Conservation (phyloP, 2,113 vertebrate genomes). For the Megalops atlanticus region DNA sequence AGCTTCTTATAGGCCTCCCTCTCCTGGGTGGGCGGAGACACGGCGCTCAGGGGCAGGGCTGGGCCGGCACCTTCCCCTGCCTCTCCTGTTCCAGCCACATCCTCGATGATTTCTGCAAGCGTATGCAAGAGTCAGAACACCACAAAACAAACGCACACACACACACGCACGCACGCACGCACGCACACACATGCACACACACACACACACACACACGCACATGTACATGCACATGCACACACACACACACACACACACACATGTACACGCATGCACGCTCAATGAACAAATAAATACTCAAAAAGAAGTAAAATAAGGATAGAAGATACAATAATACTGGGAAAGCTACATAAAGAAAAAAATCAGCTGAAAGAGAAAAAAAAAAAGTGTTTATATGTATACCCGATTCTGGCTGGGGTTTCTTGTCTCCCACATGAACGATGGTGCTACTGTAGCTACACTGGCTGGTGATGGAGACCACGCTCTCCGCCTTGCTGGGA, state of each 20-base stretch:
- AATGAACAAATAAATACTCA: no score
- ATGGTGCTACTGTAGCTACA: slow-evolving; percentile 98
- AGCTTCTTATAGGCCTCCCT: slow-evolving; percentile 82
- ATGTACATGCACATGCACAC: background rate
- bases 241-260: background rate
- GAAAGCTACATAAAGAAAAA: no score
- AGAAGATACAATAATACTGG: no score
- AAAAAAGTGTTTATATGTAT: slow-evolving; percentile 35
- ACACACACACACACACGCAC: background rate
- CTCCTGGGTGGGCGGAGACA: slow-evolving; percentile 70
- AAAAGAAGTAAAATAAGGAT: no score
- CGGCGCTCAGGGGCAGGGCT: slow-evolving; percentile 46
- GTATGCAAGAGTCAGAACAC: slow-evolving; percentile 14
- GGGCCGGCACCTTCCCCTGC: slow-evolving; percentile 55
- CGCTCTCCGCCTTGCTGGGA: slow-evolving; percentile 88
- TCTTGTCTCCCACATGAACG: slow-evolving; percentile 97
- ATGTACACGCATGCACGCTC: background rate
- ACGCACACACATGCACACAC: background rate
- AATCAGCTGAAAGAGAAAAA: no score
- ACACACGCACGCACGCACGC: background rate
- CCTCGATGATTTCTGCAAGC: slow-evolving; percentile 82
- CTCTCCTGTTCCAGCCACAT: slow-evolving; percentile 49
- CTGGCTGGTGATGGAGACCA: slow-evolving; percentile 91
- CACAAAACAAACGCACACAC: background rate
- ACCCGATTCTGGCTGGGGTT: slow-evolving; percentile 87